Base-by-base conservation (phyloP, 2,113 vertebrate species). In the Mastomys coucha region DNA sequence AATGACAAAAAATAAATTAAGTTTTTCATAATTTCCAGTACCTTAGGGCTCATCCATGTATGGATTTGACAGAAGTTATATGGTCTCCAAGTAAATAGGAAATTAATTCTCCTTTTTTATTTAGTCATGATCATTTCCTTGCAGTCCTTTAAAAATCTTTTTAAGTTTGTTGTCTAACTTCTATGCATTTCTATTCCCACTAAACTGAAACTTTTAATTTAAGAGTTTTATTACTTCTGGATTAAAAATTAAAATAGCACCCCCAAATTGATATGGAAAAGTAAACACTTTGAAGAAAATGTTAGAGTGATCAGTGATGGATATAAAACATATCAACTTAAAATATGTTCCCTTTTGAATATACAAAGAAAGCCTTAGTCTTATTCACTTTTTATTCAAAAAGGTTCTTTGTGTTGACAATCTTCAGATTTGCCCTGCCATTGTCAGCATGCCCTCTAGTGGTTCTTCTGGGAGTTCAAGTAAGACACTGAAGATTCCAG, bases 361-460 rank as follows among this genome's bases (percentile, higher is more conserved):
- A 73, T 58, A 36, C 75, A 95, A 91, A 39, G 39, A 56, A 87
- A 84, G 49, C 65, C 58, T 85, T 11, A 84, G 4, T 85, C 96
- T 94, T 93, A 75, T 78, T 84, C 77, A 70, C 6, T 56, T 5
- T 94, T 67, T 85, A 88, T 91, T 89, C 49, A 87, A 91, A 91
- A 36, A 91, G 94, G 92, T 89, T 95, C 72, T 95, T 89, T 72
- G 56, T 51, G 39, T 60, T 85, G 84, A 4, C 73, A 96, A 31
- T 69, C 60, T 93, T 95, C 39, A 63, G 22, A 69, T 88, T 94
- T 96, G 70, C 70, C 90, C 51, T 67, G 88, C 80, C 24, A 88
- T 96, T 94, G 97, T 96, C 84, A 86, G 39, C 60, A 92, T 96
- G 89, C 95, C 94, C 93, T 92, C 95, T 96, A 3, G 53, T 93